Percentiles rank a stretch among this genome's conserved stretches.
phyloP scores from a whole-genome alignment of 1,140 invertebrate genomes.

The Littorina saxatilis region DNA sequence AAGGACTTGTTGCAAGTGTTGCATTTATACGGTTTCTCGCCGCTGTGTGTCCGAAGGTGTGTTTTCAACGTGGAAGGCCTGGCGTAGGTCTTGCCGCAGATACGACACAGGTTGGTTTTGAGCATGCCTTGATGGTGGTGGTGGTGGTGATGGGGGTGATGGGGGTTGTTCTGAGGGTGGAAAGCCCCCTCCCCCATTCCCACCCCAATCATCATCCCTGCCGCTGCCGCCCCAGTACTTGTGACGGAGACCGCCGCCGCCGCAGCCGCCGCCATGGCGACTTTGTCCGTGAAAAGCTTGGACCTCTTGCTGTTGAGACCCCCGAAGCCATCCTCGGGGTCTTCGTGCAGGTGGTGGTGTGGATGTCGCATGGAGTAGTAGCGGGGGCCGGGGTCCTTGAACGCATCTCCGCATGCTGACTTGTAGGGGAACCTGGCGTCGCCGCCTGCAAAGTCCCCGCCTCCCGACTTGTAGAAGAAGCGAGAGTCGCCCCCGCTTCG shows the following conservation, averaged over 20 bases:
- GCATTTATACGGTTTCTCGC: conserved; percentile 92
- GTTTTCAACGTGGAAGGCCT: conserved; percentile 97
- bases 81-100: conserved; percentile 98
- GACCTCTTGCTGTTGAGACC: conserved; percentile 58
- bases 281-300: conserved; percentile 58
- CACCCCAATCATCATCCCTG: conserved; percentile 30
- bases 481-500: conserved; percentile 1
- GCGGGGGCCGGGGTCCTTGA: conserved; percentile 28
- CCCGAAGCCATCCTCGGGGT: conserved; percentile 54
- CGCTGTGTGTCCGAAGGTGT: conserved; percentile 96
- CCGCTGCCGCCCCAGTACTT: background rate
- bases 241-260: background rate
- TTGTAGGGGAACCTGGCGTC: background rate
- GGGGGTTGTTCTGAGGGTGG: conserved; percentile 38
- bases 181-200: conserved; percentile 16
- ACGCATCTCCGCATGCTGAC: conserved; percentile 1
- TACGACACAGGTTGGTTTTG: conserved; percentile 84
- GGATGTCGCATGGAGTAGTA: conserved; percentile 41
- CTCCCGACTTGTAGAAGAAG: conserved; percentile 45
- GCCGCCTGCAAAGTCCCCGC: conserved; percentile 70
- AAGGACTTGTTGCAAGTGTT: conserved; percentile 82
- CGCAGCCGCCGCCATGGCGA: conserved; percentile 73
- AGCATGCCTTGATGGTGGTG: conserved; percentile 41
- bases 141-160: conserved; percentile 38
- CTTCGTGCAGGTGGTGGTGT: conserved; percentile 42